Percentiles rank a stretch among this genome's conserved stretches.
These are phyloP conservation scores for Coboldia fuscipes DNA, from an alignment of 1,140 invertebrate species.

Conservation along the genomic window DNA sequence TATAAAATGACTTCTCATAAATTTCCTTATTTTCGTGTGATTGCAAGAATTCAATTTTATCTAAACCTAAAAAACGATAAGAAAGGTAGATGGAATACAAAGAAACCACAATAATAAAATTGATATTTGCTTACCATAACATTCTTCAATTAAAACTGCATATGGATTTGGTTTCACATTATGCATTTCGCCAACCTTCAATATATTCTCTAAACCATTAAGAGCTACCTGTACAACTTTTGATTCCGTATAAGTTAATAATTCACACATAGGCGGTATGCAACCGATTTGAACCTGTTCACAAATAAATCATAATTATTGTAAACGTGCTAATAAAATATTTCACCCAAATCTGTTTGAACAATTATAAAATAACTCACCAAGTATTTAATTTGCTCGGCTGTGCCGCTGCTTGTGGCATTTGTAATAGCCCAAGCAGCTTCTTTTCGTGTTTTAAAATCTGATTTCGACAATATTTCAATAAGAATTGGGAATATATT, in stretches of 20 bases:
- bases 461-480: slow-evolving; percentile 73
- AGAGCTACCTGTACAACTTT: slow-evolving; percentile 97
- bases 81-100: neutral
- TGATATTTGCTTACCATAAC: slow-evolving; percentile 51
- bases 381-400: slow-evolving; percentile 70
- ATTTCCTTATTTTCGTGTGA: slow-evolving; percentile 92
- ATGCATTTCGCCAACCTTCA: slow-evolving; percentile 69
- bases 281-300: slow-evolving; percentile 35
- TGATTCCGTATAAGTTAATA: slow-evolving; percentile 80
- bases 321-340: too few species aligned
- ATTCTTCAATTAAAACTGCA: slow-evolving; percentile 84
- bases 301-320: too few species aligned
- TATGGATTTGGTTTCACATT: slow-evolving; percentile 69
- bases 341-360: too few species aligned
- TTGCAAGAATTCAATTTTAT: slow-evolving; percentile 94
- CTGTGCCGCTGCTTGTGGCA: slow-evolving; percentile 83
- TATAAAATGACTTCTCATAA: slow-evolving; percentile 89
- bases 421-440: slow-evolving; percentile 97
- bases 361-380: slow-evolving; percentile 5
- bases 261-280: slow-evolving; percentile 85
- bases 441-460: slow-evolving; percentile 94
- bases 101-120: neutral
- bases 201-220: slow-evolving; percentile 90
- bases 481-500: slow-evolving; percentile 87
- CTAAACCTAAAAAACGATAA: slow-evolving; percentile 42